Percentiles rank a stretch among this genome's conserved stretches.
Conservation (phyloP, 2,113 vertebrate genomes). For the Microcebus ravelobensis region DNA sequence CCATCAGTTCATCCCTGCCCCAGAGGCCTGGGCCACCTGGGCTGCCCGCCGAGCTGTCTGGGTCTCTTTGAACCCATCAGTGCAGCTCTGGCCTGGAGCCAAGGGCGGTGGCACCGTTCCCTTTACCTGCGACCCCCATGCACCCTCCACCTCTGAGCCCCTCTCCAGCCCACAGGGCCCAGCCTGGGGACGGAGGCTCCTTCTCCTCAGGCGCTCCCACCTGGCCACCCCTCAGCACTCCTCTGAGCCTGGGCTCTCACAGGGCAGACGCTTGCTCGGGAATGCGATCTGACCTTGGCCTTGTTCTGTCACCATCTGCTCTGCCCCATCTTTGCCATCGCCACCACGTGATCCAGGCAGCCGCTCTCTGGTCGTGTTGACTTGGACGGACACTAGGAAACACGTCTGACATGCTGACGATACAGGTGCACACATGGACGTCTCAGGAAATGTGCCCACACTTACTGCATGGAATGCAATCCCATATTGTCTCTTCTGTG, state of each 20-base stretch:
- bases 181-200: background rate
- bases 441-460: rapidly evolving
- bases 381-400: background rate
- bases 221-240: rapidly evolving
- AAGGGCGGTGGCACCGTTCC: background rate
- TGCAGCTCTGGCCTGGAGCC: background rate
- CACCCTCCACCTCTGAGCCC: background rate
- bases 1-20: background rate
- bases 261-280: background rate
- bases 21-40: too few relatives aligned
- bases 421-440: background rate
- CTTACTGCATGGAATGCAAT: background rate
- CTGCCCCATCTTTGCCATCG: rapidly evolving
- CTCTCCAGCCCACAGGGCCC: background rate
- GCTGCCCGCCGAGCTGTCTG: background rate
- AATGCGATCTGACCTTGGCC: background rate
- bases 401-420: too few relatives aligned
- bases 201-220: background rate
- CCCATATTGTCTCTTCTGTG: background rate
- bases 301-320: rapidly evolving
- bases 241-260: background rate
- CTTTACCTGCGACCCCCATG: background rate
- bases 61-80: background rate
- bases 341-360: background rate
- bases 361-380: background rate